Evolutionary conservation across 2,888 invertebrate genomes (phyloP).

Genomic region (Laspeyria flexula): DNA sequence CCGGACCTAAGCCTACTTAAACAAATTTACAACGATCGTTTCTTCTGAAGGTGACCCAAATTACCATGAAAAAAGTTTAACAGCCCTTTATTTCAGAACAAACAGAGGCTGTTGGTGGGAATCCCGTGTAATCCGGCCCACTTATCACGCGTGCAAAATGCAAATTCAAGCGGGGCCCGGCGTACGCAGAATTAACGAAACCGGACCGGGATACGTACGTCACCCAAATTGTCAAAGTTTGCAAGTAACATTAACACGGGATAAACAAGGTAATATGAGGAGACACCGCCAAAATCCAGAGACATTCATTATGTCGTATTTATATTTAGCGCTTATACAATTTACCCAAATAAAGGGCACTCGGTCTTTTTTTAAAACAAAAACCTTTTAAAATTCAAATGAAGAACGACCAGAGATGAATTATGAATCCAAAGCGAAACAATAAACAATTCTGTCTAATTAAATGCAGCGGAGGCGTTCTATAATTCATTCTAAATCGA

Average conservation of each 20-base stretch:
- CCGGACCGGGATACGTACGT: conserved; percentile 64
- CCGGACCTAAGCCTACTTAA: conserved; percentile 79
- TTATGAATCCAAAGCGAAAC: conserved; percentile 41
- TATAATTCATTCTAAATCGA: conserved; percentile 44
- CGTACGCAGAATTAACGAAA: conserved; percentile 81
- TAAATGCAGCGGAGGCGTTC: conserved; percentile 42
- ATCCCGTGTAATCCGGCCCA: conserved; percentile 83
- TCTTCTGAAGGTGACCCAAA: conserved; percentile 84
- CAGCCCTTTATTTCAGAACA: conserved; percentile 85
- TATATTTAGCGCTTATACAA: conserved; percentile 26
- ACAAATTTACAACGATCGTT: conserved; percentile 82
- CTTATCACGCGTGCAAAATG: conserved; percentile 87
- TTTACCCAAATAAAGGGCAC: conserved; percentile 22
- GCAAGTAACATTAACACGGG: conserved; percentile 68
- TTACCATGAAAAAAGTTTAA: conserved; percentile 85
- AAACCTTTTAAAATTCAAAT: conserved; percentile 40
- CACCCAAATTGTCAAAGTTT: conserved; percentile 81
- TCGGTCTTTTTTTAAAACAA: conserved; percentile 14
- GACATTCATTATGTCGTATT: conserved; percentile 27
- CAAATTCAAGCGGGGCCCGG: conserved; percentile 75
- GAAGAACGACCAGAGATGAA: conserved; percentile 37
- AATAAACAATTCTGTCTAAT: conserved; percentile 44
- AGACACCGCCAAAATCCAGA: conserved; percentile 41
- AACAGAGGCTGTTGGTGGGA: conserved; percentile 83
- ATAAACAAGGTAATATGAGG: conserved; percentile 69